These are phyloP conservation scores for Rissa tridactyla DNA, from an alignment of 2,113 vertebrate genomes.

Conservation along the genomic window DNA sequence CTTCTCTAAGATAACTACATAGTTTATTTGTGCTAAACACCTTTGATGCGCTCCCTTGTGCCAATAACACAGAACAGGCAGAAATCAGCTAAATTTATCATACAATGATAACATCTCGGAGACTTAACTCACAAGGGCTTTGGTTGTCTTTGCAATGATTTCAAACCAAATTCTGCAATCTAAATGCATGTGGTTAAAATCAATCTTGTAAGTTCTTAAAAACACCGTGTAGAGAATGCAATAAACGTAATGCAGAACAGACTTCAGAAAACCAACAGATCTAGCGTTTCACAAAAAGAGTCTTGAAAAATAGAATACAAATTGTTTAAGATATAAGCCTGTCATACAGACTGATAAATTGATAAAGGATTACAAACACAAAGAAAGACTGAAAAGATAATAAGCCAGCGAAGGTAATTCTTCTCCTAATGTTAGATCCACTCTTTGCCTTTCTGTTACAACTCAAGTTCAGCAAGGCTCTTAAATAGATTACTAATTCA, in stretches of 20 bases:
- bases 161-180: conserved; percentile 51
- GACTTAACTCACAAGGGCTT: conserved; percentile 50
- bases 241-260: conserved; percentile 25
- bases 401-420: conserved; percentile 10
- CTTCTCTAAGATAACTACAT: conserved; percentile 63
- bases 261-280: conserved; percentile 1
- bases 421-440: conserved; percentile 34
- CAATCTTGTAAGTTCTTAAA: conserved; percentile 51
- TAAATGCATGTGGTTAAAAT: conserved; percentile 33
- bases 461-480: neutral
- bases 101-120: conserved; percentile 32
- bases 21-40: conserved; percentile 69
- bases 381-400: conserved; percentile 25
- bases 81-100: conserved; percentile 58
- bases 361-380: conserved; percentile 45
- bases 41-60: conserved; percentile 65
- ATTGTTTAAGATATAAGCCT: neutral
- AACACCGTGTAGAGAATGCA: neutral
- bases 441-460: conserved; percentile 53
- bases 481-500: neutral
- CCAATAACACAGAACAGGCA: conserved; percentile 25
- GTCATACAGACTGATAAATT: neutral
- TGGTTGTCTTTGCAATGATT: conserved; percentile 30
- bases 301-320: conserved; percentile 49
- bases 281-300: conserved; percentile 3